Evolutionary conservation across 2,888 invertebrate genomes (phyloP).

Genomic region (Noctua janthe): DNA sequence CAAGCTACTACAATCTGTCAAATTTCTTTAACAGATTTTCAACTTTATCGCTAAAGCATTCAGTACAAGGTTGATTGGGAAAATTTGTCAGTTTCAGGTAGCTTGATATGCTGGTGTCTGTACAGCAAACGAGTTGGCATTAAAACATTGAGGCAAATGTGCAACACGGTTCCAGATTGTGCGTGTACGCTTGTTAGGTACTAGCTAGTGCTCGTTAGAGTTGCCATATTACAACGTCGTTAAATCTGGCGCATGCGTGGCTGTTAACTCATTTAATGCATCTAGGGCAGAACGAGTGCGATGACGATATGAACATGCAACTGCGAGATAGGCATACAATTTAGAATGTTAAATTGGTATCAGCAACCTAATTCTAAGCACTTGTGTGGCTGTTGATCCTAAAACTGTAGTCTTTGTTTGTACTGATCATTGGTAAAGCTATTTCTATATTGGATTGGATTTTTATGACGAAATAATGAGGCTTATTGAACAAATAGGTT

Average conservation of each 20-base stretch:
- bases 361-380: background rate
- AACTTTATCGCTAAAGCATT: too few species aligned
- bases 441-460: background rate
- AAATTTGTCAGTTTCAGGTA: too few species aligned
- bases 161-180: constrained; percentile 36
- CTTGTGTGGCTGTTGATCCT: background rate
- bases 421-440: background rate
- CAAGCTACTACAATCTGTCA: too few species aligned
- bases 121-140: constrained; percentile 50
- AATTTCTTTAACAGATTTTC: too few species aligned
- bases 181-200: constrained; percentile 6
- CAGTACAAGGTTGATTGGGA: too few species aligned
- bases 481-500: background rate
- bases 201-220: constrained; percentile 24
- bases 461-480: constrained; percentile 2
- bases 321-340: constrained; percentile 21
- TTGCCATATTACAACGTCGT: constrained; percentile 58
- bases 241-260: constrained; percentile 45
- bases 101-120: too few species aligned
- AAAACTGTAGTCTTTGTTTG: background rate
- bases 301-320: constrained; percentile 45
- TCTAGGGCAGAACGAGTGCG: constrained; percentile 57
- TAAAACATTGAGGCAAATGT: constrained; percentile 43
- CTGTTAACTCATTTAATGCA: constrained; percentile 51
- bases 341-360: constrained; percentile 20